These are phyloP conservation scores for Rostratula benghalensis DNA, from an alignment of 2,113 vertebrate species.

Conservation along the genomic window DNA sequence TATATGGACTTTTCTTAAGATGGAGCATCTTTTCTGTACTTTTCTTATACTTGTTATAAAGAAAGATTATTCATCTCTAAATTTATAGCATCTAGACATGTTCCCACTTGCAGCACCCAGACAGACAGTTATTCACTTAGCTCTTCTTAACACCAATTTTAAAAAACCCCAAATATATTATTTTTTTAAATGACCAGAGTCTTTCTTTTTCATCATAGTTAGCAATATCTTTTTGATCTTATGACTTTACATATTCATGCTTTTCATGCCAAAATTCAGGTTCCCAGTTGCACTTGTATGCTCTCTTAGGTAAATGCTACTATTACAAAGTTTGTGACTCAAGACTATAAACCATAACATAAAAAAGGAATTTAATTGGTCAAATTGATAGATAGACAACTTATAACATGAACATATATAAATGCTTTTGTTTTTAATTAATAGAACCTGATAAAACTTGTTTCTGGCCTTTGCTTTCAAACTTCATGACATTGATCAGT, in stretches of 20 bases:
- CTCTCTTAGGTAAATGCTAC: neutral
- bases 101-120: slow-evolving; percentile 55
- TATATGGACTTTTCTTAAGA: slow-evolving; percentile 63
- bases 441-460: neutral
- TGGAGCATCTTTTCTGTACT: slow-evolving; percentile 56
- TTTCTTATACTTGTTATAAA: slow-evolving; percentile 51
- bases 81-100: slow-evolving; percentile 60
- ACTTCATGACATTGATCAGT: neutral
- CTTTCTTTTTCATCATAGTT: neutral
- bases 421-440: neutral
- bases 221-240: neutral
- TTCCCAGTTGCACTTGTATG: neutral
- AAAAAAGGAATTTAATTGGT: neutral
- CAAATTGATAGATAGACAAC: neutral
- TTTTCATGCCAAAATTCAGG: neutral
- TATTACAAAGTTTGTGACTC: neutral
- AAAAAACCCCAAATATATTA: neutral
- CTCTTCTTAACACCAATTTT: neutral
- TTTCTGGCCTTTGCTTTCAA: slow-evolving; percentile 5
- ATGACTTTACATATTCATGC: neutral
- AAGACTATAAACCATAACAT: neutral
- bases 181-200: neutral
- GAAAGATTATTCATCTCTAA: slow-evolving; percentile 66
- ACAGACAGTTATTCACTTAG: slow-evolving; percentile 43
- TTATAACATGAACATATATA: neutral